Percentiles rank a stretch among this genome's conserved stretches.
Evolutionary conservation across 2,888 invertebrate genomes (phyloP).

Genomic region (Rhopalosiphum nymphaeae): DNA sequence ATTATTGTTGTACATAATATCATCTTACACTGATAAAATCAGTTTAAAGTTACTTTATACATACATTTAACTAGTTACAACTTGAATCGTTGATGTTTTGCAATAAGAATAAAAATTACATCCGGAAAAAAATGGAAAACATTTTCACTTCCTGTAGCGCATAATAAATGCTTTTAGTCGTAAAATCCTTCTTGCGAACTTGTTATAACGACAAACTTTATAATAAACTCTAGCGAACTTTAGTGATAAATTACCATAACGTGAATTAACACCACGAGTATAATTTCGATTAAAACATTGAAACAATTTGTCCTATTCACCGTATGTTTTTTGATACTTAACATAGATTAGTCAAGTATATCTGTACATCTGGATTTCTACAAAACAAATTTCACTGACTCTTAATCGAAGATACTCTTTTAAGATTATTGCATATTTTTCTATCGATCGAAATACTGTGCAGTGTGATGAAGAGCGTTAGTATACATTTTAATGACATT

Average conservation of each 20-base stretch:
- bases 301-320: constrained; percentile 43
- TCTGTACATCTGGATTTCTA: not conserved
- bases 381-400: not conserved
- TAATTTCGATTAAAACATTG: constrained; percentile 53
- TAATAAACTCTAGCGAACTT: constrained; percentile 58
- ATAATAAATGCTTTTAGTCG: constrained; percentile 61
- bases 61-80: not conserved
- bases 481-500: not conserved
- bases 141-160: constrained; percentile 54
- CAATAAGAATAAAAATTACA: not conserved
- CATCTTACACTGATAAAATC: not conserved
- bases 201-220: constrained; percentile 49
- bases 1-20: not conserved
- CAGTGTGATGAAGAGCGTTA: not conserved
- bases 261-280: constrained; percentile 55
- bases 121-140: constrained; percentile 43
- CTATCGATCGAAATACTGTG: not conserved
- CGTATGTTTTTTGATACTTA: constrained; percentile 38
- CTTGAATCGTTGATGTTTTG: not conserved
- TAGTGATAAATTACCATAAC: constrained; percentile 60
- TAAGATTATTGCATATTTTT: not conserved
- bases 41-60: not conserved
- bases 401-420: not conserved
- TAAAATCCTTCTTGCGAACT: constrained; percentile 51
- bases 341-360: constrained; percentile 32